Percentiles rank a stretch among this genome's conserved stretches.
phyloP scores from a whole-genome alignment of 2,113 vertebrate genomes.

The Catagonus wagneri region DNA sequence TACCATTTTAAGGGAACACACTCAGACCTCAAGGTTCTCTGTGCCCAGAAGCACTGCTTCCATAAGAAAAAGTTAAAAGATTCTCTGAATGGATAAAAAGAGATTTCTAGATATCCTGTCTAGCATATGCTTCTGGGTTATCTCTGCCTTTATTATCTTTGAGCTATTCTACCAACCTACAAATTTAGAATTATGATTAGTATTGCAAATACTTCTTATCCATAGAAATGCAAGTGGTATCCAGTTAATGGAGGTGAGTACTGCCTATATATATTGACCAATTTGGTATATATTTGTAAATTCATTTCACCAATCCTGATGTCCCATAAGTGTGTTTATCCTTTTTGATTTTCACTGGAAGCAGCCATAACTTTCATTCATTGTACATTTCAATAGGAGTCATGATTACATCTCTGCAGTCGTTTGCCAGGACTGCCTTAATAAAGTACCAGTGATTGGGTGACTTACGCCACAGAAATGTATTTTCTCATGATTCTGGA shows the following conservation, averaged over 20 bases:
- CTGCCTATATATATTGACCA: neutral
- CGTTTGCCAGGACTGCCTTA: neutral
- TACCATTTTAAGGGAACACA: neutral
- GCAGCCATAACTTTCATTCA: neutral
- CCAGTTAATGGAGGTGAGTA: neutral
- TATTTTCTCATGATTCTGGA: neutral
- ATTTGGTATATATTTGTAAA: slow-evolving; percentile 11
- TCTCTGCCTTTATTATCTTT: slow-evolving; percentile 47
- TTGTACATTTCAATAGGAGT: neutral
- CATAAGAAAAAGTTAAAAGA: neutral
- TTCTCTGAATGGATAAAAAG: neutral
- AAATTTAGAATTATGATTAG: neutral
- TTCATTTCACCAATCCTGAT: neutral
- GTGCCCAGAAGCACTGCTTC: neutral
- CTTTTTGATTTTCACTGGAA: slow-evolving; percentile 2
- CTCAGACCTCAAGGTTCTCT: neutral
- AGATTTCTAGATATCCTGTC: neutral
- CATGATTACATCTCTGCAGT: neutral
- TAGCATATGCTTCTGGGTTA: neutral
- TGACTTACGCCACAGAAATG: neutral
- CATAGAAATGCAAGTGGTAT: slow-evolving; percentile 29
- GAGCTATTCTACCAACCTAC: slow-evolving; percentile 4
- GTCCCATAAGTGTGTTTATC: neutral
- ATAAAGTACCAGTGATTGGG: neutral
- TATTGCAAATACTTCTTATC: slow-evolving; percentile 19